phyloP scores from a whole-genome alignment of 1,140 invertebrate genomes.

The Drosophila nigrodunni region DNA sequence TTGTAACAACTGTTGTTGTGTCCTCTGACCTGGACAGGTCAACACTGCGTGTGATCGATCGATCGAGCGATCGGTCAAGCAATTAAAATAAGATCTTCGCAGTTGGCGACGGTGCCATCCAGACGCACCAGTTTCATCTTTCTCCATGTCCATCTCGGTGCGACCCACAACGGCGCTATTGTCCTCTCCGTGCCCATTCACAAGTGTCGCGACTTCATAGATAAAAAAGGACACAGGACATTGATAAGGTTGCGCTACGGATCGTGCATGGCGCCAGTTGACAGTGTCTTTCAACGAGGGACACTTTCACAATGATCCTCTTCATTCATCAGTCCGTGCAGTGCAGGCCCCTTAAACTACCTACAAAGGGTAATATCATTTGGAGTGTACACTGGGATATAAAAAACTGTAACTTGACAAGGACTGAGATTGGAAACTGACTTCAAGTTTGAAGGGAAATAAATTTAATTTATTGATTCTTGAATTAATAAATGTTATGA shows the following conservation, averaged over 20 bases:
- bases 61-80: conserved; percentile 44
- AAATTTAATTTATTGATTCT: too few species aligned
- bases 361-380: neutral
- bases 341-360: neutral
- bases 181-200: conserved; percentile 63
- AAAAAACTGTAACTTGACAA: too few species aligned
- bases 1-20: neutral
- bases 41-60: conserved; percentile 57
- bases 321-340: conserved; percentile 44
- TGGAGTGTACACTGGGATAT: neutral
- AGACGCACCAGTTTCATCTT: conserved; percentile 5
- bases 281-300: conserved; percentile 15
- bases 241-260: conserved; percentile 25
- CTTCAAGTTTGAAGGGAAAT: too few species aligned
- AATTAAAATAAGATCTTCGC: conserved; percentile 74
- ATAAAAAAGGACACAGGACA: conserved; percentile 44
- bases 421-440: too few species aligned
- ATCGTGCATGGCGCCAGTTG: conserved; percentile 55
- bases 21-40: conserved; percentile 17
- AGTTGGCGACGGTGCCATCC: conserved; percentile 54
- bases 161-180: conserved; percentile 73
- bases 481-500: too few species aligned
- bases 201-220: conserved; percentile 61
- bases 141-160: neutral
- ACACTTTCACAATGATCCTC: conserved; percentile 31